A percentile compares a stretch with the other conserved stretches of the same genome.
Evolutionary conservation across 30 jellyfish, hydroid and myxozoan genomes (phyloP).

Genomic region (Sanderia malayensis): DNA sequence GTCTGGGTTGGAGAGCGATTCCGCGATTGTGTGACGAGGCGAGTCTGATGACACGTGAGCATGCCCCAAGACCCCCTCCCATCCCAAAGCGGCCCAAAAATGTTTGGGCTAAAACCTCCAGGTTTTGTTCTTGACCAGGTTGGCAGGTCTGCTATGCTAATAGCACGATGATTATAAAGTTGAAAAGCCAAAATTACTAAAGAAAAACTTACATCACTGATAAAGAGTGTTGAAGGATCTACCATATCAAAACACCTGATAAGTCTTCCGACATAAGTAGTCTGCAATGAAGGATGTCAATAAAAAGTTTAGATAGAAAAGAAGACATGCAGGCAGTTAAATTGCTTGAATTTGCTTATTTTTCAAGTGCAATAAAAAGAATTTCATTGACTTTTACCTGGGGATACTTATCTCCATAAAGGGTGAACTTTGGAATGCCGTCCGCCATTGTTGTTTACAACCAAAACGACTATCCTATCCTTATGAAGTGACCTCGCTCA

Average conservation of each 20-base stretch:
- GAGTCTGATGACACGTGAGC: no score
- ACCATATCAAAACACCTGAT: slow-evolving; percentile 78
- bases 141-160: no score
- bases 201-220: slow-evolving; percentile 58
- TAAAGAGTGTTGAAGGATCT: slow-evolving; percentile 86
- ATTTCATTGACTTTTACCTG: slow-evolving; percentile 28
- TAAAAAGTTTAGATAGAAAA: not conserved
- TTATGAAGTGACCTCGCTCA: not conserved
- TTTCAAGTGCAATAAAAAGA: not conserved
- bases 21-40: no score
- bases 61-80: no score
- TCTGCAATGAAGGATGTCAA: slow-evolving; percentile 23
- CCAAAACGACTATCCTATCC: not conserved
- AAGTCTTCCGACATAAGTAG: slow-evolving; percentile 76
- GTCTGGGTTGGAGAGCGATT: no score
- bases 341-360: not conserved
- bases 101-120: no score
- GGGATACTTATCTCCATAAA: slow-evolving; percentile 25
- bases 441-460: slow-evolving; percentile 40
- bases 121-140: no score
- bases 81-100: no score
- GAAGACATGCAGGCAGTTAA: no score
- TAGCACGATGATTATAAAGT: no score
- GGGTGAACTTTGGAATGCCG: slow-evolving; percentile 33
- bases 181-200: not conserved